Evolutionary conservation across 2,113 vertebrate species (phyloP).

Genomic region (Bubo bubo): DNA sequence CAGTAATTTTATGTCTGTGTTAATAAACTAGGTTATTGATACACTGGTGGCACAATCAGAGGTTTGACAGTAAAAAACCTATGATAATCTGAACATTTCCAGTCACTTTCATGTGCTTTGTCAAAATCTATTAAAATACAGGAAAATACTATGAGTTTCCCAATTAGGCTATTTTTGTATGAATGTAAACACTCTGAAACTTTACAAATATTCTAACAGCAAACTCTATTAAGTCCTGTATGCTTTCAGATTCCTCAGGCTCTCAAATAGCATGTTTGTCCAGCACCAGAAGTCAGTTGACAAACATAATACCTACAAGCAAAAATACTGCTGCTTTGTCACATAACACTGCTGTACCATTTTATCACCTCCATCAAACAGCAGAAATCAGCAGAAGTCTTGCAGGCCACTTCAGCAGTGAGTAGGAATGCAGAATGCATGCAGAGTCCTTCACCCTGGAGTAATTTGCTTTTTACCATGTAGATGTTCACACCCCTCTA

Average conservation of each 20-base stretch:
- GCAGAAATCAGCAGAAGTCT: neutral
- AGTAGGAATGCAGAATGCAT: neutral
- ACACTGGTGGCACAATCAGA: neutral
- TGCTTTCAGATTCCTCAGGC: neutral
- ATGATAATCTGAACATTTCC: neutral
- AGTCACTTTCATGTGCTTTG: neutral
- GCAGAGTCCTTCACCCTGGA: neutral
- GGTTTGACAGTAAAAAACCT: neutral
- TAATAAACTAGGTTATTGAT: neutral
- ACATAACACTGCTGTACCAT: accelerated
- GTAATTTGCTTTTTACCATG: neutral
- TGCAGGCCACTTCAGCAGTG: accelerated
- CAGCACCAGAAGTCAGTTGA: neutral
- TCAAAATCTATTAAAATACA: neutral
- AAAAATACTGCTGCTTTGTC: neutral
- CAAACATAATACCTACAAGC: neutral
- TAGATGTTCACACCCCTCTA: neutral
- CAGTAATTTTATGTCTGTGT: neutral
- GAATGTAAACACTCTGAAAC: neutral
- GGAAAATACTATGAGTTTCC: neutral
- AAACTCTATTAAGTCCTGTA: neutral
- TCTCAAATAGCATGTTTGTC: neutral
- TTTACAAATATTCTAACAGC: neutral
- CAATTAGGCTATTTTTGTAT: neutral
- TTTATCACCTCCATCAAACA: neutral